Percentiles rank a stretch among this genome's conserved stretches.
These are phyloP conservation scores for Coenonympha glycerion DNA, from an alignment of 2,888 invertebrate species.

Conservation along the genomic window DNA sequence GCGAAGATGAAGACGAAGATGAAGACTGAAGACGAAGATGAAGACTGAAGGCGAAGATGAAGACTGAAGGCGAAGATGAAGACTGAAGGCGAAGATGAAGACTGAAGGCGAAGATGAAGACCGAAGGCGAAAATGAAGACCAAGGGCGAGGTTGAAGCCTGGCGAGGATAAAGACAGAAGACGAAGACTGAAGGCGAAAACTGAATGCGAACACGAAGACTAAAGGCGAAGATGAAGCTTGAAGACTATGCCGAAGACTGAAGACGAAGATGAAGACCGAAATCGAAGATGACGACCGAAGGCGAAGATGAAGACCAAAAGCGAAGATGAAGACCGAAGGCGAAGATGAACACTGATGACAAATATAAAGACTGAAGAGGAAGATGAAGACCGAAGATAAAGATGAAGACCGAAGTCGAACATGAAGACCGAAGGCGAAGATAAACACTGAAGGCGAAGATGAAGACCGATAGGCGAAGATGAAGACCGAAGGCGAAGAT, in stretches of 20 bases:
- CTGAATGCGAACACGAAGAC: background rate
- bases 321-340: background rate
- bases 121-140: background rate
- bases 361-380: background rate
- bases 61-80: background rate
- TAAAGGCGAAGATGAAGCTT: background rate
- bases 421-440: background rate
- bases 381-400: background rate
- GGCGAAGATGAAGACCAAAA: background rate
- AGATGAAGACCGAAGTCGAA: background rate
- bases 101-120: slow-evolving; percentile 5
- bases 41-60: background rate
- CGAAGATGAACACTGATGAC: slow-evolving; percentile 1
- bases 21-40: background rate
- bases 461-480: background rate
- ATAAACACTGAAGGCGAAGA: background rate
- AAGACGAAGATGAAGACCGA: background rate
- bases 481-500: background rate
- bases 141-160: background rate
- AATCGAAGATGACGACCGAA: background rate
- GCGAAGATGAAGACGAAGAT: background rate
- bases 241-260: background rate
- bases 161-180: slow-evolving; percentile 4
- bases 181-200: background rate
- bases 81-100: background rate